Evolutionary conservation across 2,797 vertebrate species (phyloP), one percentile per base, ranked within the genome.

Genomic region (Loris lydekkerianus): DNA sequence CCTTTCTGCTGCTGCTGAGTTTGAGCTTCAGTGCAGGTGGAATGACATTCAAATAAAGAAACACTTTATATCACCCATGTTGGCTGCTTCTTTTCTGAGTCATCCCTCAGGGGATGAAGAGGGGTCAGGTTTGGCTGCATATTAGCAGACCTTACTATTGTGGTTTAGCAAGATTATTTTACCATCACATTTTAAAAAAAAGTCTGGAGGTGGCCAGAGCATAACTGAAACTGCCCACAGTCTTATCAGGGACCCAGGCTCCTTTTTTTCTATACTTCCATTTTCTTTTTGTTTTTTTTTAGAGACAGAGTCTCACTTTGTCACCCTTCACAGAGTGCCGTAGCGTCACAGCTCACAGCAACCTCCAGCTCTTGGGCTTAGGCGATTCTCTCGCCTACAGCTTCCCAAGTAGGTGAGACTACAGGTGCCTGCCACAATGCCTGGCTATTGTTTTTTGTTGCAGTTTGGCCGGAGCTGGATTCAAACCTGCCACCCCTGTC

Each of bases 31-130:
- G 97, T 97, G 97, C 97, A 95, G 97, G 97, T 97, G 97, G 97
- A 97, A 97, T 97, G 97, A 96, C n/a, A 89, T 98, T 97, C 97
- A 97, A 98, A 97, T 98, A 98, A 98, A 98, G 93, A 97, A 95
- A 96, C 89, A 97, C 86, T 98, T 98, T 97, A 56, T 97, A 97
- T 96, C 98, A 97, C 93, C 96, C 78, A 23, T 61, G 90, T 63
- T 83, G 91, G 40, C 91, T 93, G 80, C 43, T 72, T 9, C 69
- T 67, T 94, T 89, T 87, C 91, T 94, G 89, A 69, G n/a, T 94
- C 20, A 4, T 9, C 46, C 65, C 20, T 49, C 37, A 25, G 53
- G 76, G 86, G 34, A 25, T 49, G 43, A n/a, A 7, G 34, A 37
- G 20, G 43, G 88, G 25, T n/a, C 31, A 63, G 49, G 23, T 76